Evolutionary conservation across 2,113 vertebrate species (phyloP), one percentile per base, ranked within the genome.

Genomic region (Nycticebus coucang): DNA sequence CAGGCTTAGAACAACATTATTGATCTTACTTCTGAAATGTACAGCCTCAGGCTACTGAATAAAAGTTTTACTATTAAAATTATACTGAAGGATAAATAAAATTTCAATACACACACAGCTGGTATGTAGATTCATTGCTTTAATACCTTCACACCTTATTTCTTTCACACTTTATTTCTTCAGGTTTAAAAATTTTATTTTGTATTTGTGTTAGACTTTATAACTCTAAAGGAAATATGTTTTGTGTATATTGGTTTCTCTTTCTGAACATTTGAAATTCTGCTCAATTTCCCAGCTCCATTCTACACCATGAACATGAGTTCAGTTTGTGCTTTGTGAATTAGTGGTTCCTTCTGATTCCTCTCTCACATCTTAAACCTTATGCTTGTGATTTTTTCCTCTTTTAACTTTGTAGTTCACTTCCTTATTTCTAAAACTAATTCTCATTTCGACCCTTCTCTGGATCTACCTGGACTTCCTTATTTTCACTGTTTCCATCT

Each of bases 11-110:
- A 50, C 45, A 50, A 50, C 5, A 26, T 71, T 55, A 59, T 53
- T 15, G 4, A 66, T 80, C 9, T 87, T 59, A 71, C 22, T 13
- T 84, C 9, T 83, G 74, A 57, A 62, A 26, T 9, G 4, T 3
- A 22, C 18, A 50, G 3, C 41, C n/a, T 59, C 4, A 3, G 37
- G 41, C 26, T 62, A 79, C 22, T 26, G 4, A 72, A 89, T 74
- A 95, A 81, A 74, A 59, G 13, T 68, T 94, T 90, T 90, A 79
- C 37, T 71, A 72, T 80, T 69, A 81, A 55, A 72, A 81, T 28
- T 35, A 72, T 60, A 62, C 37, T 62, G 64, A 92, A 50, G 9
- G 79, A 59, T 72, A 92, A 45, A 50, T 80, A 74, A 41, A 80
- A 75, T 66, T 35, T 89, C 68, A 91, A n/a, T 2, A 18, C 12